Conservation (phyloP, 2,888 invertebrate genomes). For the Serripes groenlandicus region DNA sequence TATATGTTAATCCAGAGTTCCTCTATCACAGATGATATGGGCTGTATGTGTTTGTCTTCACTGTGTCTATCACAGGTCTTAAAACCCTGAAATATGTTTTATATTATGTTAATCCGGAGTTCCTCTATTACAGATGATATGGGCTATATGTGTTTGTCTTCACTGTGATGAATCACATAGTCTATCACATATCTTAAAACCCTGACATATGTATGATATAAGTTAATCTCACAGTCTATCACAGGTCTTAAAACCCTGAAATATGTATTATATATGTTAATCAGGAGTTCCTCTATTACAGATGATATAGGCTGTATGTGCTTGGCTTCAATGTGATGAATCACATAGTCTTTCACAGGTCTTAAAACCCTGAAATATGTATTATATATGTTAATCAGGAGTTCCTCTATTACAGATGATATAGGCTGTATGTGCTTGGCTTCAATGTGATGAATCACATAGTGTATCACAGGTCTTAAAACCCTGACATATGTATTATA, state of each 20-base stretch:
- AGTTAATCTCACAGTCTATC: conserved; percentile 72
- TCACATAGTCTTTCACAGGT: conserved; percentile 76
- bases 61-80: conserved; percentile 76
- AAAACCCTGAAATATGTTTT: conserved; percentile 74
- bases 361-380: conserved; percentile 77
- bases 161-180: conserved; percentile 70
- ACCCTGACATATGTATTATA: no score
- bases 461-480: conserved; percentile 76
- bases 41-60: conserved; percentile 69
- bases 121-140: conserved; percentile 78
- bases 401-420: conserved; percentile 76
- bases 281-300: conserved; percentile 79
- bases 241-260: conserved; percentile 77
- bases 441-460: conserved; percentile 70
- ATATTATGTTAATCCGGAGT: no score
- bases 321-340: conserved; percentile 66
- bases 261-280: no score
- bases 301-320: conserved; percentile 76
- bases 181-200: conserved; percentile 77
- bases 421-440: conserved; percentile 73
- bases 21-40: conserved; percentile 75
- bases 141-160: conserved; percentile 70
- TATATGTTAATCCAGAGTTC: no score
- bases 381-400: no score
- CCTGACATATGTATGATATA: no score